These are phyloP conservation scores for Epinotia nisella DNA, from an alignment of 2,888 invertebrate genomes.

Conservation along the genomic window DNA sequence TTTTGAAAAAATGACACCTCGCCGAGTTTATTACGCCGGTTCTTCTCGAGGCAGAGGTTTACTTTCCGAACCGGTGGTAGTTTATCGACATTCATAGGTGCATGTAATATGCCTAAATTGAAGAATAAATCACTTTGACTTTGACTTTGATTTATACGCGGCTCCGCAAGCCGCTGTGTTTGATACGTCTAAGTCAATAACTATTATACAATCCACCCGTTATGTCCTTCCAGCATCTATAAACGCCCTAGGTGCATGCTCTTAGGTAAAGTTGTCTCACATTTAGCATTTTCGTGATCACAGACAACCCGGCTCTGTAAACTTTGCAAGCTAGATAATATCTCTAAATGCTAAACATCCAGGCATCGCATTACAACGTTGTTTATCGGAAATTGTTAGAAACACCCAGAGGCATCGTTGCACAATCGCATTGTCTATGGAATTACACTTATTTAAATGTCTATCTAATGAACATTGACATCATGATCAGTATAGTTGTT, in stretches of 20 bases:
- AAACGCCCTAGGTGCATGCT: not conserved
- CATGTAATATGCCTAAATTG: too few species aligned
- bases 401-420: conserved; percentile 28
- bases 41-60: too few species aligned
- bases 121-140: too few species aligned
- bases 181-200: too few species aligned
- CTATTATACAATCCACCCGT: too few species aligned
- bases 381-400: conserved; percentile 39
- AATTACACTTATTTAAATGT: conserved; percentile 30
- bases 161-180: too few species aligned
- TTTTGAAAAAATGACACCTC: too few species aligned
- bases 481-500: not conserved
- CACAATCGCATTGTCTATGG: conserved; percentile 30
- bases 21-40: too few species aligned
- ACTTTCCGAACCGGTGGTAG: too few species aligned
- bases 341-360: conserved; percentile 42
- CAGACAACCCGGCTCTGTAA: conserved; percentile 19
- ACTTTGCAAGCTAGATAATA: conserved; percentile 34
- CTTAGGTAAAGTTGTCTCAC: conserved; percentile 8
- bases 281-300: conserved; percentile 31
- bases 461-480: conserved; percentile 25
- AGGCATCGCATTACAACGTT: conserved; percentile 17
- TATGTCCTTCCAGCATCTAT: too few species aligned
- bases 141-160: too few species aligned
- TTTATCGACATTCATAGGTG: too few species aligned